Base-by-base conservation (phyloP, 2,888 invertebrate genomes). In the Hyalella azteca region DNA sequence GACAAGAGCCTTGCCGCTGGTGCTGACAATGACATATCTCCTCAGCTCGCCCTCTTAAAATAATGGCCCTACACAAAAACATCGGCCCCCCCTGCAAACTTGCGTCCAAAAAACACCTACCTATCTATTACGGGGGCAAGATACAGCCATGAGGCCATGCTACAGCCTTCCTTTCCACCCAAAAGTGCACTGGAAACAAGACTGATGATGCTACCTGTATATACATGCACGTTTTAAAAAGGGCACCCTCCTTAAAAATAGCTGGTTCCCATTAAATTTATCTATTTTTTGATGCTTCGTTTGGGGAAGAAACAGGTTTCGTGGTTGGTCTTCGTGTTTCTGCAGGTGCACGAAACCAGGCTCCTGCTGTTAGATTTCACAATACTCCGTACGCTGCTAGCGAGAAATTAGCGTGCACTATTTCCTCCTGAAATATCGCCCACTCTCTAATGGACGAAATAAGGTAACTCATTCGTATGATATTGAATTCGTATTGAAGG, bases 11-110 rank as follows among this genome's bases (percentile, higher is more conserved):
- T 66, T 66, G 36, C 39, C 66, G 29, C 66, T 66, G 66, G 66
- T 19, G 66, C 66, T 36, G 66, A 66, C 66, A 66, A 36, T 66
- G 66, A 66, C 66, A 36, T 66, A 66, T 66, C 66, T 36, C 66
- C 66, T 19, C 36, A 36, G 66, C 66, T 66, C 66, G 36, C 66
- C 66, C 66, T 66, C 66, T 66, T 66, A 66, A 66, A 66, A 66
- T 66, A 66, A 66, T 66, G 66, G 66, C 66, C 39, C 66, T 66
- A 66, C 66, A 66, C 66, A 66, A 66, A 66, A 66, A 66, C 66
- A 66, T 36, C 29, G 39, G 66, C 66, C 66, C 36, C 66, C 66
- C 36, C 36, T 32, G 36, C 32, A 66, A 66, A 32, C 36, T 66
- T 3, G 36, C n/a, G 19, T 29, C 9, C 13, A 66, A 66, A 66